phyloP scores from a whole-genome alignment of 2,888 invertebrate species.

The Drosophila cracens region DNA sequence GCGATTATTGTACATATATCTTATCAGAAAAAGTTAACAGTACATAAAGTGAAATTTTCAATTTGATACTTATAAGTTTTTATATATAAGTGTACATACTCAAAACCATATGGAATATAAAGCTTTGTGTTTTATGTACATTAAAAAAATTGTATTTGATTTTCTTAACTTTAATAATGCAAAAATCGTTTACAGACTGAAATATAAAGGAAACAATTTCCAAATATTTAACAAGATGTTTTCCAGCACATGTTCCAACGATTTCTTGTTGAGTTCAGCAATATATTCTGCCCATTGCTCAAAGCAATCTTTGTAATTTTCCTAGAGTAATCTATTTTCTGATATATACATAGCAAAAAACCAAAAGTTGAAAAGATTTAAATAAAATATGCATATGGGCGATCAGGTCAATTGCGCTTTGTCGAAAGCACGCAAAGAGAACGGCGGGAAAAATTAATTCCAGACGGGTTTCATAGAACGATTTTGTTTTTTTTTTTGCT shows the following conservation, averaged over 20 bases:
- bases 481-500: constrained; percentile 23
- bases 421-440: constrained; percentile 39
- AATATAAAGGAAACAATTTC: background rate
- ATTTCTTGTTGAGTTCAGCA: background rate
- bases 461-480: constrained; percentile 54
- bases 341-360: constrained; percentile 16
- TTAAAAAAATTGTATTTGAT: background rate
- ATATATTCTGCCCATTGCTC: constrained; percentile 9
- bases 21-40: constrained; percentile 16
- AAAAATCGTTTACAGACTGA: background rate
- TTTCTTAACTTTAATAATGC: background rate
- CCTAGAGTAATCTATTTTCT: background rate
- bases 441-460: constrained; percentile 47
- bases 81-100: no score
- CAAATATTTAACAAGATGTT: background rate
- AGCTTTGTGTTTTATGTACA: background rate
- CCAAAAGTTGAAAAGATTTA: constrained; percentile 53
- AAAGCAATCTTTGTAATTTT: constrained; percentile 48
- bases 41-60: constrained; percentile 12
- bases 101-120: background rate
- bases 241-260: background rate
- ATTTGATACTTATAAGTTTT: background rate
- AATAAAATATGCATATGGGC: constrained; percentile 24
- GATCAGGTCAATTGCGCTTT: constrained; percentile 67
- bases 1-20: constrained; percentile 17